Evolutionary conservation across 2,113 vertebrate genomes (phyloP), one percentile per base, ranked within the genome.

Genomic region (Tretioscincus oriximinensis): DNA sequence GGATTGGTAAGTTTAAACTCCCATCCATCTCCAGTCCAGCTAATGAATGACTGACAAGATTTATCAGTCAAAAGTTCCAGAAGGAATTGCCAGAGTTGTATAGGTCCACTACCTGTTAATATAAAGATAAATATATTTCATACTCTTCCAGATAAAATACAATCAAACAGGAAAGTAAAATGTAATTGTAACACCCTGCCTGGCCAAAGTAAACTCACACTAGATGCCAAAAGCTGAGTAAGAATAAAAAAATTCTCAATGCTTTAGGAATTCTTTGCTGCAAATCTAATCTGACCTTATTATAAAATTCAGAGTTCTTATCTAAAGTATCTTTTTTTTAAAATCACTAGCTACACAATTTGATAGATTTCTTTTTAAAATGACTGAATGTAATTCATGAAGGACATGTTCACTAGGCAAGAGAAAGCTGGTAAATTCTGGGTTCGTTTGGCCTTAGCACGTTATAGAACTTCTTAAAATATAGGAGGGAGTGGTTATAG

Each of bases 21-120:
- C 97, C 97, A 98, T 28, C 96, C 97, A 10, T 97, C 96, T 75
- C 97, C 96, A 0, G 97, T 98, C 97, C 97, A 98, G 54, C 97
- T 97, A 87, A 97, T 97, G 90, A 98, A 97, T 0, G 95, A 88
- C 84, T 97, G 97, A 88, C 97, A 97, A 28, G 95, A 96, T 35
- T 96, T 96, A 90, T 98, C 97, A 0, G 97, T 97, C 76, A 98
- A 92, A 68, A 98, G 88, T 76, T 98, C 97, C 88, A 98, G 89
- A 64, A 98, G 95, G 76, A 98, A 98, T 66, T 98, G 97, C 97
- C 97, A 98, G 11, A 98, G 93, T 88, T 98, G 97, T 78, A 98
- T 97, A 1, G 97, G 97, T 22, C 97, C 97, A 69, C 97, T 97
- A 81, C 97, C 97, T 98, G 87, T 35, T 66, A 83, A 90, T 5